phyloP scores from a whole-genome alignment of 2,888 invertebrate species.

The Toxonevra muliebris region DNA sequence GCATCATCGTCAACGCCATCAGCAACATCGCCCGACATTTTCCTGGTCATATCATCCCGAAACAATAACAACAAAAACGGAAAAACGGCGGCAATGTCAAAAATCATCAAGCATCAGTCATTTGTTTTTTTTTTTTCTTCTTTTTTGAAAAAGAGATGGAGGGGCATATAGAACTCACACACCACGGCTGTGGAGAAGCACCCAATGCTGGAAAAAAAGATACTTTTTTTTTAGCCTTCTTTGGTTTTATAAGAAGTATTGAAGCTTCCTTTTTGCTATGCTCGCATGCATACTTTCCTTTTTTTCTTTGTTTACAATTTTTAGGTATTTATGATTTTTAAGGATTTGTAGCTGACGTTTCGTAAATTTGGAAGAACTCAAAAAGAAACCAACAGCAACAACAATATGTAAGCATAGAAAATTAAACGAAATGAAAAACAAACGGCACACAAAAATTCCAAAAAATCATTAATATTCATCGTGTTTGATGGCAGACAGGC shows the following conservation, averaged over 20 bases:
- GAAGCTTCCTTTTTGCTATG: too few relatives aligned
- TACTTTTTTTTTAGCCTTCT: too few relatives aligned
- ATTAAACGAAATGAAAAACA: constrained; percentile 22
- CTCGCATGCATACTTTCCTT: too few relatives aligned
- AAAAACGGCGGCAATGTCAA: background rate
- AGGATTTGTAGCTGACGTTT: constrained; percentile 55
- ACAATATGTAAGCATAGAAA: background rate
- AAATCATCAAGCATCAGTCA: background rate
- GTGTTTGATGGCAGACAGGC: constrained; percentile 27
- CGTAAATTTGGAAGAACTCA: constrained; percentile 8
- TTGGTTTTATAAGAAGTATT: too few relatives aligned
- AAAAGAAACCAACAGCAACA: constrained; percentile 8
- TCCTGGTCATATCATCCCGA: too few relatives aligned
- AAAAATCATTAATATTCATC: constrained; percentile 60
- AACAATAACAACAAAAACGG: constrained; percentile 17
- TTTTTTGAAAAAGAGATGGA: too few relatives aligned
- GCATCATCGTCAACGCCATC: too few relatives aligned
- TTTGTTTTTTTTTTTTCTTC: constrained; percentile 10
- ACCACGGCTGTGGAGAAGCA: too few relatives aligned
- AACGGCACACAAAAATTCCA: constrained; percentile 12
- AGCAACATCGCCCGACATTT: too few relatives aligned
- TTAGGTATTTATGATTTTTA: constrained; percentile 51
- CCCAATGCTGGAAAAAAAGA: too few relatives aligned
- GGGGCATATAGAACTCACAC: too few relatives aligned
- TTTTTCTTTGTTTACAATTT: constrained; percentile 4